phyloP scores from a whole-genome alignment of 2,888 invertebrate species.

The Chrysolina americana region DNA sequence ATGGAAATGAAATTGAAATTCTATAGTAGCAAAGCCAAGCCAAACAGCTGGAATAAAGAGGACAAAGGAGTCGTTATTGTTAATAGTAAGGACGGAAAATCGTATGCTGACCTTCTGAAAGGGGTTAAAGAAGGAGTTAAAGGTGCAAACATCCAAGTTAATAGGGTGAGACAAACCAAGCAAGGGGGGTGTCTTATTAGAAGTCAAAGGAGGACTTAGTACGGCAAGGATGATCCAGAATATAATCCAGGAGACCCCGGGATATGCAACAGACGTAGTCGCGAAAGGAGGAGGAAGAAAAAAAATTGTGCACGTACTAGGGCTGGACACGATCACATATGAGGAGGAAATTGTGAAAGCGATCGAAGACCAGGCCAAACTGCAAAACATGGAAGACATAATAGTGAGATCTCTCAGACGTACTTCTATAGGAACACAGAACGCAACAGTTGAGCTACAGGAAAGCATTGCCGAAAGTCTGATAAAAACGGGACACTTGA shows the following conservation, averaged over 20 bases:
- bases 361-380: not conserved
- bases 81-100: conserved; percentile 6
- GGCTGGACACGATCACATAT: not conserved
- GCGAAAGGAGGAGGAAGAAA: not conserved
- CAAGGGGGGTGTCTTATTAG: conserved; percentile 17
- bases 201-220: conserved; percentile 19
- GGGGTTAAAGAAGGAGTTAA: conserved; percentile 19
- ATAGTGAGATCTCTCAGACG: not conserved
- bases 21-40: not conserved
- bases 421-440: not conserved
- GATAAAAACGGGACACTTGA: not conserved
- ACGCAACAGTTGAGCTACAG: not conserved
- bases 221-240: too few relatives aligned
- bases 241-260: too few relatives aligned
- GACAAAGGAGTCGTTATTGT: conserved; percentile 3
- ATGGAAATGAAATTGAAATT: not conserved
- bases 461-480: too few relatives aligned
- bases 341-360: conserved; percentile 4
- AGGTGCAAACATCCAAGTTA: conserved; percentile 14
- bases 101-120: conserved; percentile 31
- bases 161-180: conserved; percentile 7
- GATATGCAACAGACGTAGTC: too few relatives aligned
- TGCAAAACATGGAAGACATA: not conserved
- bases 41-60: conserved; percentile 10
- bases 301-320: conserved; percentile 4